Conservation (phyloP, 2,797 vertebrate species). For the Eutrigla gurnardus region DNA sequence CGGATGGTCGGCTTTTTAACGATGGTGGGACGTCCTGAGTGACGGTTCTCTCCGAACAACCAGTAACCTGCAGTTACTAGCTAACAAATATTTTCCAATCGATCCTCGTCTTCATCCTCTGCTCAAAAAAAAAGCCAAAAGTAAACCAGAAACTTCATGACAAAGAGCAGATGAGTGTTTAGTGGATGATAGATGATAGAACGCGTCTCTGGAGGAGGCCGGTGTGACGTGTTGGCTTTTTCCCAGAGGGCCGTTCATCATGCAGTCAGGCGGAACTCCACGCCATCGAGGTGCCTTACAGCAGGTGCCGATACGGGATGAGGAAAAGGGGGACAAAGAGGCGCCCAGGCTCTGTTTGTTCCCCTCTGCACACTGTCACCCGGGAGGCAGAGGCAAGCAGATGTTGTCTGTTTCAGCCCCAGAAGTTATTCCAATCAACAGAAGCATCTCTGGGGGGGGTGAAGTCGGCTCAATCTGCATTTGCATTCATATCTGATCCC, state of each 20-base stretch:
- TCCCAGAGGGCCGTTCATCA: conserved; percentile 27
- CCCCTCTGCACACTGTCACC: conserved; percentile 51
- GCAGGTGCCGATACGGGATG: conserved; percentile 54
- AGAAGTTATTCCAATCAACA: conserved; percentile 74
- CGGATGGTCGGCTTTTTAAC: too few species aligned
- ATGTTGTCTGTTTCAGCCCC: conserved; percentile 67
- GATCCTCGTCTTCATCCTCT: neutral
- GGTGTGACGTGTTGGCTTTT: conserved; percentile 23
- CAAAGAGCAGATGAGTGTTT: conserved; percentile 40
- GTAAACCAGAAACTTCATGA: conserved; percentile 15
- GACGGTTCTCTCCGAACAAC: too few species aligned
- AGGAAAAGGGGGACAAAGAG: conserved; percentile 29
- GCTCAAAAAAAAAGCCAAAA: neutral
- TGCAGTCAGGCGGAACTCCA: conserved; percentile 32
- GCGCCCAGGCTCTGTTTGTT: conserved; percentile 45
- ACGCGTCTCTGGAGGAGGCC: conserved; percentile 30
- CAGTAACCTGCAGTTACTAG: too few species aligned
- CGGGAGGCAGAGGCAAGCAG: conserved; percentile 63
- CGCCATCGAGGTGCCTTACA: conserved; percentile 22
- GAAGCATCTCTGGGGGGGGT: conserved; percentile 62
- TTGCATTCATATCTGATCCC: conserved; percentile 56
- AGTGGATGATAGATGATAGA: conserved; percentile 53
- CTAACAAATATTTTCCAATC: too few species aligned
- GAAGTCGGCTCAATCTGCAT: conserved; percentile 64
- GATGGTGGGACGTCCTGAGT: too few species aligned